Evolutionary conservation across 2,113 vertebrate genomes (phyloP).

Genomic region (Albula goreensis): DNA sequence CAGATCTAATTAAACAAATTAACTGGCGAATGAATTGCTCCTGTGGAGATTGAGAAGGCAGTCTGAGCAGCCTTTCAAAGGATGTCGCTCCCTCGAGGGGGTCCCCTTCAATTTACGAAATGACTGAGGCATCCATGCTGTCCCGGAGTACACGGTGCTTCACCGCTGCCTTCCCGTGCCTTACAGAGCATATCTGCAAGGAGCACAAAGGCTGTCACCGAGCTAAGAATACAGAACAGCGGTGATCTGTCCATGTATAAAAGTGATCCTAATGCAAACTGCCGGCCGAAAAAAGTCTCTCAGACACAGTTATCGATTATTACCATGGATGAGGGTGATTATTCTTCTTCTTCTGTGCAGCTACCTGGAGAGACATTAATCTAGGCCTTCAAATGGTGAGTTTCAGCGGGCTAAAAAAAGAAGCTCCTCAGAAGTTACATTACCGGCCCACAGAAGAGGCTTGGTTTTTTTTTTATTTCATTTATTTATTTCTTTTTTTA

Average conservation of each 20-base stretch:
- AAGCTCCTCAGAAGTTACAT: neutral
- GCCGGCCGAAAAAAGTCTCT: neutral
- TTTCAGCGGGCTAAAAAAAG: neutral
- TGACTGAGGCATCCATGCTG: neutral
- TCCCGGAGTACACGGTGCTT: neutral
- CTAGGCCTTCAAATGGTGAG: neutral
- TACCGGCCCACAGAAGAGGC: neutral
- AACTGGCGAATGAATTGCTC: neutral
- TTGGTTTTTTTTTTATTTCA: neutral
- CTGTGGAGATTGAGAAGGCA: neutral
- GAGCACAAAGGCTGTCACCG: neutral
- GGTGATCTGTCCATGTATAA: neutral
- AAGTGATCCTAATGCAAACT: slow-evolving; percentile 2
- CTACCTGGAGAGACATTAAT: neutral
- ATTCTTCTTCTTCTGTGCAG: neutral
- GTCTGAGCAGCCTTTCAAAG: slow-evolving; percentile 15
- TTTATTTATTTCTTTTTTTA: neutral
- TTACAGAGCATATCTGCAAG: neutral
- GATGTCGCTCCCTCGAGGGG: neutral
- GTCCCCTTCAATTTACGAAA: slow-evolving; percentile 12
- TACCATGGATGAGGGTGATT: neutral
- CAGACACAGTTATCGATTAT: neutral
- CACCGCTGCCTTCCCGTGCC: neutral
- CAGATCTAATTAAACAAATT: slow-evolving; percentile 24
- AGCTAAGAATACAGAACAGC: neutral